Evolutionary conservation across 2,113 vertebrate genomes (phyloP).

Genomic region (Prionailurus bengalensis): DNA sequence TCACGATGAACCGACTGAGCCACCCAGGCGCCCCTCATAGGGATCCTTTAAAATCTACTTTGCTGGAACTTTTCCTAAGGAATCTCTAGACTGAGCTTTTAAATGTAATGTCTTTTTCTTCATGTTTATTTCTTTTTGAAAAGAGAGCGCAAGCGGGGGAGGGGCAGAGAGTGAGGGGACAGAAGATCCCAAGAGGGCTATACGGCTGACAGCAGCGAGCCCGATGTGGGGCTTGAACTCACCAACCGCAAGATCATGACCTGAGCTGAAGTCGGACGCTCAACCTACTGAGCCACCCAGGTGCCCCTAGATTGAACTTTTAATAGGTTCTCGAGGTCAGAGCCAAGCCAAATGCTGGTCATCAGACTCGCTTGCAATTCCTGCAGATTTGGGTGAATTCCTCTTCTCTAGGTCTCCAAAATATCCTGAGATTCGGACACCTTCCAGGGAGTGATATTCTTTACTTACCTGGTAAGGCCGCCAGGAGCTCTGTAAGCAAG

Average conservation of each 20-base stretch:
- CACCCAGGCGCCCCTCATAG: too few relatives aligned
- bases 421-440: neutral
- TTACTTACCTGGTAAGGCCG: neutral
- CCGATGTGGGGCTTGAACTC: neutral
- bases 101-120: too few relatives aligned
- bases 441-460: neutral
- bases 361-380: neutral
- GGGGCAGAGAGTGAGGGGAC: too few relatives aligned
- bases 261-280: neutral
- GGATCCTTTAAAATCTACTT: too few relatives aligned
- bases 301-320: neutral
- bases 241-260: neutral
- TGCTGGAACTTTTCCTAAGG: too few relatives aligned
- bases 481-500: neutral
- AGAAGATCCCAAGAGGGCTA: too few relatives aligned
- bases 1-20: too few relatives aligned
- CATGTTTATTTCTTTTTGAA: too few relatives aligned
- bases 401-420: neutral
- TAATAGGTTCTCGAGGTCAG: neutral
- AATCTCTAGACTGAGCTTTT: too few relatives aligned
- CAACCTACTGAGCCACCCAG: neutral
- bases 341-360: neutral
- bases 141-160: too few relatives aligned
- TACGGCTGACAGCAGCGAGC: too few relatives aligned
- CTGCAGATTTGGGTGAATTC: neutral